These are phyloP conservation scores for Muscicapa adusta DNA, from an alignment of 2,113 vertebrate genomes.

Conservation along the genomic window DNA sequence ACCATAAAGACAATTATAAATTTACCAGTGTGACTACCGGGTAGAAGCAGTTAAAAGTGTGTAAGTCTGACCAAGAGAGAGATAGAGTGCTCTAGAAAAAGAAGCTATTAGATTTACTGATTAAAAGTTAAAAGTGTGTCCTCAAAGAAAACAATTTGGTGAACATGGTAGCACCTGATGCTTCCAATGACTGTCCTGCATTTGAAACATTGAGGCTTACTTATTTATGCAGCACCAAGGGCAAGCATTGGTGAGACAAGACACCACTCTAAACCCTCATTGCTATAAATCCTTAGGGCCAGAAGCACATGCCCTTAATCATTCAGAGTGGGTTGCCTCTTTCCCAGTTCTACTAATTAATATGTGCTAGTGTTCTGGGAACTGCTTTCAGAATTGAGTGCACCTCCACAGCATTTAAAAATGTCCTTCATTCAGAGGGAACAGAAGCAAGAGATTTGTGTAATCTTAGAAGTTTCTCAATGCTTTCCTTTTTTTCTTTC, in stretches of 20 bases:
- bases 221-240: background rate
- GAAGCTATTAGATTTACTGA: background rate
- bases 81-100: background rate
- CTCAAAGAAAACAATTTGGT: background rate
- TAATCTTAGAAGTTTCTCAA: background rate
- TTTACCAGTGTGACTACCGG: background rate
- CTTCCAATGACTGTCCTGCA: background rate
- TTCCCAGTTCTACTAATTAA: background rate
- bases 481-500: background rate
- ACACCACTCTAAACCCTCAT: background rate
- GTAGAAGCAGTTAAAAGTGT: background rate
- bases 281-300: background rate
- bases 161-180: background rate
- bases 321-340: background rate
- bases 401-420: background rate
- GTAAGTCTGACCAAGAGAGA: background rate
- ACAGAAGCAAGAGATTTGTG: background rate
- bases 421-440: background rate
- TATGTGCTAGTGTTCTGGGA: background rate
- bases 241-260: background rate
- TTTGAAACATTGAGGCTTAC: background rate
- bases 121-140: background rate
- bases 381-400: background rate
- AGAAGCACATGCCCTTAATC: background rate
- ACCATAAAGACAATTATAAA: background rate